Percentiles rank a stretch among this genome's conserved stretches.
Conservation (phyloP, 2,888 invertebrate genomes). For the Tetramorium bicarinatum region DNA sequence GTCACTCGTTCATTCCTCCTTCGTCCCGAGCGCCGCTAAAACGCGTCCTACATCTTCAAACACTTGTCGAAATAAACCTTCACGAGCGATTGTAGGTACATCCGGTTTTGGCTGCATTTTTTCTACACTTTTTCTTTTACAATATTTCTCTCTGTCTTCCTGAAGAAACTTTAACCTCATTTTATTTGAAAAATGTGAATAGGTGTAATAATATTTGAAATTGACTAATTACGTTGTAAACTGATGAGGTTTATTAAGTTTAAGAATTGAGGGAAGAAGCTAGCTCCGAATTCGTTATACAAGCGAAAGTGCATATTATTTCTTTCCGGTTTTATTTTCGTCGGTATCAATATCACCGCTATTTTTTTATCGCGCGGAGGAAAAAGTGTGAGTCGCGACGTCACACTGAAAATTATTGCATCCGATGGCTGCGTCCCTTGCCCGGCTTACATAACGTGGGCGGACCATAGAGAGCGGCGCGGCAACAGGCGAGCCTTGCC, state of each 20-base stretch:
- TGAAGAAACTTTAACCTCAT: not conserved
- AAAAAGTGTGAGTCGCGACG: not conserved
- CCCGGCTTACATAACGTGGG: constrained; percentile 66
- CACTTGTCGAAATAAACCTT: constrained; percentile 51
- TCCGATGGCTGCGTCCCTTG: constrained; percentile 26
- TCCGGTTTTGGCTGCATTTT: constrained; percentile 5
- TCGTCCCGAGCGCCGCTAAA: constrained; percentile 16
- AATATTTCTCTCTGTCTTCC: not conserved
- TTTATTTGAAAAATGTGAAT: constrained; percentile 2
- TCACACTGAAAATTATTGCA: not conserved
- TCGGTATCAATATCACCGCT: not conserved
- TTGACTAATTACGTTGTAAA: not conserved
- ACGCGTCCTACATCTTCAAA: constrained; percentile 47
- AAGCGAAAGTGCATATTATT: not conserved
- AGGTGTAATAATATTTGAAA: not conserved
- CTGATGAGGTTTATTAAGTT: not conserved
- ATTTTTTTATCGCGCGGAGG: not conserved
- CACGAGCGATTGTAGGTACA: constrained; percentile 1
- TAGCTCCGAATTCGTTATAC: not conserved
- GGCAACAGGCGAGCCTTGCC: constrained; percentile 69
- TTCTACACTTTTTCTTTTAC: not conserved
- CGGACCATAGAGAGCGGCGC: constrained; percentile 47
- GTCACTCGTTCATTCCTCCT: constrained; percentile 36
- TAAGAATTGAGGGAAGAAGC: not conserved
- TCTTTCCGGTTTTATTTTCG: constrained; percentile 5